Evolutionary conservation across 1,140 invertebrate genomes (phyloP).

Genomic region (Drosophila sechellia): DNA sequence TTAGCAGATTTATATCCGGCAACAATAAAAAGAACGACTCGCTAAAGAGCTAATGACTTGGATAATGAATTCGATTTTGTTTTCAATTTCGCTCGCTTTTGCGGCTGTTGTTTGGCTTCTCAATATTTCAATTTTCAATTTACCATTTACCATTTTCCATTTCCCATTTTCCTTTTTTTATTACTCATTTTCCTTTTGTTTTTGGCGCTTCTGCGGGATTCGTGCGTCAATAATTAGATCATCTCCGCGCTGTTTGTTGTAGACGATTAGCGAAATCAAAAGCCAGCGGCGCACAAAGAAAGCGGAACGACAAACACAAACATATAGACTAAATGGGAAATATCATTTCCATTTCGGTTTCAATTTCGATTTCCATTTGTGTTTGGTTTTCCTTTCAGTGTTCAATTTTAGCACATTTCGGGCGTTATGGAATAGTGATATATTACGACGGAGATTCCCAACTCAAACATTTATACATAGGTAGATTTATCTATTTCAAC

Average conservation of each 20-base stretch:
- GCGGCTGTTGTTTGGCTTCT: conserved; percentile 37
- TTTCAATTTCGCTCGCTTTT: conserved; percentile 64
- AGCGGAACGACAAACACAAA: conserved; percentile 48
- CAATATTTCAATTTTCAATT: conserved; percentile 62
- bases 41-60: conserved; percentile 76
- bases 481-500: too few relatives aligned
- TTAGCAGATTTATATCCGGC: conserved; percentile 63
- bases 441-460: background rate
- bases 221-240: conserved; percentile 82
- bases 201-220: conserved; percentile 45
- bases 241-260: conserved; percentile 71
- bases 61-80: conserved; percentile 71
- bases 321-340: conserved; percentile 18
- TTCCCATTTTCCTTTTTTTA: conserved; percentile 5
- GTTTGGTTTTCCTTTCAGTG: conserved; percentile 24
- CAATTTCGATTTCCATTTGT: conserved; percentile 19
- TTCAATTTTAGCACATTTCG: conserved; percentile 6
- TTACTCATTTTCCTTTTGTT: conserved; percentile 34
- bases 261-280: conserved; percentile 78
- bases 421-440: conserved; percentile 8
- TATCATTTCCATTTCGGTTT: conserved; percentile 34
- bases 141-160: conserved; percentile 5
- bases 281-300: conserved; percentile 63
- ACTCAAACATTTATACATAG: too few relatives aligned
- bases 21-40: conserved; percentile 44